Percentiles rank a stretch among this genome's conserved stretches.
Conservation (phyloP, 2,888 invertebrate genomes). For the Lasioglossum leucozonium region DNA sequence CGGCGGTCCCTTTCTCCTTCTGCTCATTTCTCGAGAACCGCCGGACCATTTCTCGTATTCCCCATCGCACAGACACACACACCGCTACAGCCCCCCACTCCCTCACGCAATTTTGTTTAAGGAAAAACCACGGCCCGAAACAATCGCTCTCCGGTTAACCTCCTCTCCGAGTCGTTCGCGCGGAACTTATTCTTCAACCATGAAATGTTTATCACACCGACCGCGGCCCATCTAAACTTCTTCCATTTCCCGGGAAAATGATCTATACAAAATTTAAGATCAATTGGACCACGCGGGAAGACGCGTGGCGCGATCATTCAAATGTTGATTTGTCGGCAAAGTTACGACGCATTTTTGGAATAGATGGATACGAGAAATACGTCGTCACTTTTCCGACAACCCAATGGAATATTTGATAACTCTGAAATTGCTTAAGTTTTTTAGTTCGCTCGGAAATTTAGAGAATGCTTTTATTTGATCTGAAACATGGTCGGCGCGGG, state of each 20-base stretch:
- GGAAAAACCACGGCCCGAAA: neutral
- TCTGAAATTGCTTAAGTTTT: too few species aligned
- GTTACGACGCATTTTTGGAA: too few species aligned
- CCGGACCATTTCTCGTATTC: constrained; percentile 48
- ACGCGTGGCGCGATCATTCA: neutral
- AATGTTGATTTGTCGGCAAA: too few species aligned
- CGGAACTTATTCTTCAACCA: too few species aligned
- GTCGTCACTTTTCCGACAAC: too few species aligned
- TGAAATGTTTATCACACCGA: too few species aligned
- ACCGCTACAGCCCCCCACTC: neutral
- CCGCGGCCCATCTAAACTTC: too few species aligned
- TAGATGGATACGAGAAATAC: too few species aligned
- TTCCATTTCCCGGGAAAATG: neutral
- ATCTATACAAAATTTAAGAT: neutral
- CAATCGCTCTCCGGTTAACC: neutral
- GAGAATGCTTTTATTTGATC: neutral
- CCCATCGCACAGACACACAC: neutral
- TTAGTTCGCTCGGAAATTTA: too few species aligned
- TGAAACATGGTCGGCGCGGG: neutral
- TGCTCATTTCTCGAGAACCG: constrained; percentile 48
- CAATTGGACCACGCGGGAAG: neutral
- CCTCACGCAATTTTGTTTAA: neutral
- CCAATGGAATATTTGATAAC: too few species aligned
- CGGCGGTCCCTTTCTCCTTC: constrained; percentile 38
- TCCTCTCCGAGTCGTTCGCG: too few species aligned